A percentile compares a stretch with the other conserved stretches of the same genome.
Evolutionary conservation across 2,888 invertebrate species (phyloP).

Genomic region (Elgonia sp.): DNA sequence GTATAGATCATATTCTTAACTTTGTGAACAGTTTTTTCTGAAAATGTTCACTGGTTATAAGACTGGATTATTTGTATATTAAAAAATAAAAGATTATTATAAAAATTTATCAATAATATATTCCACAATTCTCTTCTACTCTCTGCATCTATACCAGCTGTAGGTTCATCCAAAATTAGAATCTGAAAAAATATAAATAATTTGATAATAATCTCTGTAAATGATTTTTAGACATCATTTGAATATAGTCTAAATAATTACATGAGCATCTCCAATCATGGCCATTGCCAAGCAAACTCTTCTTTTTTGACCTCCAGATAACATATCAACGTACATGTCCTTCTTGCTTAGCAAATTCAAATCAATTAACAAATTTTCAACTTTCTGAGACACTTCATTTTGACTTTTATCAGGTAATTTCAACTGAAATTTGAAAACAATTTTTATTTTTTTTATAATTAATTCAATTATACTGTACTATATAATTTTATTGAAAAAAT

Average conservation of each 20-base stretch:
- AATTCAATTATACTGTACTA: no score
- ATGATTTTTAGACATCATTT: no score
- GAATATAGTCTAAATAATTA: background rate
- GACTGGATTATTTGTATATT: no score
- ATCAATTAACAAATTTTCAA: background rate
- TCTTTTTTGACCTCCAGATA: background rate
- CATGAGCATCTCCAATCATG: background rate
- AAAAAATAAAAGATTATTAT: no score
- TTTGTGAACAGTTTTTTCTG: no score
- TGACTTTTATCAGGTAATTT: background rate
- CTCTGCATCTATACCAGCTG: slow-evolving; percentile 91
- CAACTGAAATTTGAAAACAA: background rate
- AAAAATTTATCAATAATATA: slow-evolving; percentile 89
- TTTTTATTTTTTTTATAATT: no score
- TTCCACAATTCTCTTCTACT: slow-evolving; percentile 96
- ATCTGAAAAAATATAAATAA: background rate
- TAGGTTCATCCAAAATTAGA: slow-evolving; percentile 9
- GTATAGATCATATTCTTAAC: no score
- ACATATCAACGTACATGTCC: background rate
- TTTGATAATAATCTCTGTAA: background rate
- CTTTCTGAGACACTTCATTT: background rate
- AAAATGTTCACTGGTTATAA: no score
- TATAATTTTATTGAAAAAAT: background rate
- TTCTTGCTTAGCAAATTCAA: background rate
- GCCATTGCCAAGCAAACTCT: background rate